Base-by-base conservation (phyloP, 2,888 invertebrate species). In the Drosophila aldrichi region DNA sequence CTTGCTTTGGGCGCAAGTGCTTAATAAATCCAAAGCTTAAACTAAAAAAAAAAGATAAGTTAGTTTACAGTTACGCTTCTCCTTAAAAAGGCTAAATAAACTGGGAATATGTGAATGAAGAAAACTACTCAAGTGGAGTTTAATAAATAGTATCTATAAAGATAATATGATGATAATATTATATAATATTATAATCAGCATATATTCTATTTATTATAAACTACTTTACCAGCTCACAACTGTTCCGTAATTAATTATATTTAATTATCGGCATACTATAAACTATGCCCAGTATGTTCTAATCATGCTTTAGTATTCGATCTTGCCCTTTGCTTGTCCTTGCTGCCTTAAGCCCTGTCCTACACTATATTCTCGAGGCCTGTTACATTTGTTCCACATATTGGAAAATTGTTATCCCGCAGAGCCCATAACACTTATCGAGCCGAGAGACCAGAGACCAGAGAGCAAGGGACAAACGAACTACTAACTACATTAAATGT, bases 401-500 rank as follows among this genome's bases (percentile, higher is more conserved):
- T 74, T 64, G 49, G 54, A 61, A 63, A 32, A 32, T 48, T 61
- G 77, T 52, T 71, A 61, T 74, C 79, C 79, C 87, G 83, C 79
- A 56, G 72, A 16, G 70, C 55, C 76, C 79, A 83, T 79, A 77
- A 70, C 80, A 87, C 84, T 87, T 84, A 67, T 71, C 58, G 72
- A n/a, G 25, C 25, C 25, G 4, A 25, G 48, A 48, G 25, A 0
- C 46, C 16, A 3, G 4, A 44, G 44, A 22, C 44, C 22, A 22
- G 41, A 52, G 36, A 62, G 51, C 58, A 55, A 29, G 29, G 29
- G 8, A 29, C 29, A 29, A 38, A 22, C 54, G 54, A 55, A 65
- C 66, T 79, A 79, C 69, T 72, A 79, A 69, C 86, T 83, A 79
- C 75, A 72, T 79, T 68, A 74, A 87, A 84, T 84, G 79, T 87